Evolutionary conservation across 2,888 invertebrate species (phyloP).

Genomic region (Malacosoma neustria): DNA sequence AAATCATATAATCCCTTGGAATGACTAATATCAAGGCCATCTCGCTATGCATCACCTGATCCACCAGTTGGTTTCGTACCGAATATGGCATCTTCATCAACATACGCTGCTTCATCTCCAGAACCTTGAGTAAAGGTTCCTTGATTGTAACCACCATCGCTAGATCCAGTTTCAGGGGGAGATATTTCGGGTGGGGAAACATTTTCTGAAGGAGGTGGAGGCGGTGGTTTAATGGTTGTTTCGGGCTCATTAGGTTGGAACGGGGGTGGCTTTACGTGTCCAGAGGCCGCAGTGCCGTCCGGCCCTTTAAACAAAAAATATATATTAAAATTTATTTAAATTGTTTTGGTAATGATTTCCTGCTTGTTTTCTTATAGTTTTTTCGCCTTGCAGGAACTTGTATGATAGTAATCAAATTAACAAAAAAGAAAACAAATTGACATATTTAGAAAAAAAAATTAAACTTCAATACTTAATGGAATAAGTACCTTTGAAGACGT

Average conservation of each 20-base stretch:
- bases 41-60: conserved; percentile 68
- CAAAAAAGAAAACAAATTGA: too few species aligned
- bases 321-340: too few species aligned
- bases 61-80: conserved; percentile 49
- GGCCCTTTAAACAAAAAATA: conserved; percentile 39
- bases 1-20: too few species aligned
- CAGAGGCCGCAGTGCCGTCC: conserved; percentile 74
- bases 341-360: too few species aligned
- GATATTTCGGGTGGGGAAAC: conserved; percentile 15
- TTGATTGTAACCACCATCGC: conserved; percentile 9
- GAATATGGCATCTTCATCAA: conserved; percentile 46
- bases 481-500: conserved; percentile 64
- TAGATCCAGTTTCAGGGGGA: conserved; percentile 13
- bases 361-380: too few species aligned
- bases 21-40: conserved; percentile 56
- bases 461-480: too few species aligned
- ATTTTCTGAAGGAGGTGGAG: conserved; percentile 19
- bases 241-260: conserved; percentile 46
- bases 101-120: conserved; percentile 36
- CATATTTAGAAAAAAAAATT: too few species aligned
- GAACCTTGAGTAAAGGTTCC: conserved; percentile 20
- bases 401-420: too few species aligned
- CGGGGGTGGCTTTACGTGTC: conserved; percentile 69
- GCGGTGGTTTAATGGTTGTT: conserved; percentile 20
- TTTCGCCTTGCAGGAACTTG: too few species aligned